Percentiles rank a stretch among this genome's conserved stretches.
These are phyloP conservation scores for Elysia crispata DNA, from an alignment of 2,888 invertebrate species.

Conservation along the genomic window DNA sequence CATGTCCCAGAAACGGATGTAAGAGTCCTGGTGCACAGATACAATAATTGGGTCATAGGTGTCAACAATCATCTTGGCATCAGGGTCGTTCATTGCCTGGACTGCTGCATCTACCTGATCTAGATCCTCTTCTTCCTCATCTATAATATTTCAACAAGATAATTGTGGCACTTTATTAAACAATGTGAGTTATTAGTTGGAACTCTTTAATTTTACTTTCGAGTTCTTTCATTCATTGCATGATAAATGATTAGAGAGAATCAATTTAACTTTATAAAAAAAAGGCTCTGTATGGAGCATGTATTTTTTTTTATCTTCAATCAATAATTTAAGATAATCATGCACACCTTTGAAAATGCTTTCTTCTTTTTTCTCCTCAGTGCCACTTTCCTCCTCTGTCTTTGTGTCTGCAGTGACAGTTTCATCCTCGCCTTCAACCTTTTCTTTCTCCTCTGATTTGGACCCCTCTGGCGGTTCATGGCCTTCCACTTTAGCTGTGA, in stretches of 20 bases:
- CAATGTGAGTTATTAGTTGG: too few species aligned
- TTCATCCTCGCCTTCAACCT: conserved; percentile 14
- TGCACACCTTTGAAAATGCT: too few species aligned
- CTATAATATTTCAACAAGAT: not conserved
- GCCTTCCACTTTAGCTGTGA: conserved; percentile 38
- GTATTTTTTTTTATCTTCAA: not conserved
- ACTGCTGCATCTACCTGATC: not conserved
- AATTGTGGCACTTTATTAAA: too few species aligned
- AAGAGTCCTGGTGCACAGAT: conserved; percentile 72
- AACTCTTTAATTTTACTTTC: too few species aligned
- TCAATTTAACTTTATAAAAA: too few species aligned
- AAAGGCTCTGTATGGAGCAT: too few species aligned
- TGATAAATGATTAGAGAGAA: too few species aligned
- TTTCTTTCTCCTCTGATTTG: not conserved
- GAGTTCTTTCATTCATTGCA: too few species aligned
- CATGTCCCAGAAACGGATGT: conserved; percentile 73
- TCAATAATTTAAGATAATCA: not conserved
- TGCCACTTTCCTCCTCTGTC: not conserved
- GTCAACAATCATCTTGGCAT: conserved; percentile 67
- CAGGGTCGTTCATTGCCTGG: conserved; percentile 47
- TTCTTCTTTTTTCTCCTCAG: too few species aligned
- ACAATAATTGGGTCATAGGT: conserved; percentile 72
- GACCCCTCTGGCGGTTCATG: not conserved
- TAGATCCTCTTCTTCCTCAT: not conserved
- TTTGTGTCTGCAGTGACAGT: not conserved